Base-by-base conservation (phyloP, 2,797 vertebrate genomes). In the Octomys mimax region DNA sequence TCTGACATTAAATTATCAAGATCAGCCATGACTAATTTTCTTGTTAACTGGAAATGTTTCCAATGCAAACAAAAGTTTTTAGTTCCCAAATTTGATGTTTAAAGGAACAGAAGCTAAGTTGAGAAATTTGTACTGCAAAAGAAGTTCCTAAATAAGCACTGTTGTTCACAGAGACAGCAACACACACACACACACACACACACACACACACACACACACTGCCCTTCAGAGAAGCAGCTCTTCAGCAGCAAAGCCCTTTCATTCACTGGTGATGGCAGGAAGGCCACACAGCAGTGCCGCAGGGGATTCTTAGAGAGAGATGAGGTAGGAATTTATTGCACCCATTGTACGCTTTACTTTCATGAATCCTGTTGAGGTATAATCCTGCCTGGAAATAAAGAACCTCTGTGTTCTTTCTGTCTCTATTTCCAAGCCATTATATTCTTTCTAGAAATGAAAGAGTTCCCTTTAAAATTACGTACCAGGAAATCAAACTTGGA, bases 31-130 rank as follows among this genome's bases (percentile, higher is more conserved):
- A 42, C 1, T 80, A 28, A 5, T 89, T 80, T 80, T 14, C 22
- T 36, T 87, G 19, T 64, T 83, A 88, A 70, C 26, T 80, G 24
- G 52, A 84, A 71, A 89, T 88, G 81, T 46, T 93, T 86, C 16
- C 39, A 81, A 93, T 80, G 36, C 75, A 90, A 70, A 10, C 59
- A 89, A 33, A 93, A 75, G 33, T 57, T 84, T 90, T 52, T 62
- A 89, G 22, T 68, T 70, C 83, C n/a, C 14, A 87, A 49, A 77
- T 62, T 2, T 75, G 33, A 59, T 80, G 57, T 70, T 8, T 80
- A 80, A 92, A 85, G 13, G 21, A 49, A 2, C 39, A 64, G 31
- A 5, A 33, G 77, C 31, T 80, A 36, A 87, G n/a, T 5, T 46
- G 2, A 5, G 31, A 42, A 33, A 2, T 75, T 10, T 42, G 1